These are phyloP conservation scores for Crypturellus tataupa DNA, from an alignment of 2,797 vertebrate species.

Conservation along the genomic window DNA sequence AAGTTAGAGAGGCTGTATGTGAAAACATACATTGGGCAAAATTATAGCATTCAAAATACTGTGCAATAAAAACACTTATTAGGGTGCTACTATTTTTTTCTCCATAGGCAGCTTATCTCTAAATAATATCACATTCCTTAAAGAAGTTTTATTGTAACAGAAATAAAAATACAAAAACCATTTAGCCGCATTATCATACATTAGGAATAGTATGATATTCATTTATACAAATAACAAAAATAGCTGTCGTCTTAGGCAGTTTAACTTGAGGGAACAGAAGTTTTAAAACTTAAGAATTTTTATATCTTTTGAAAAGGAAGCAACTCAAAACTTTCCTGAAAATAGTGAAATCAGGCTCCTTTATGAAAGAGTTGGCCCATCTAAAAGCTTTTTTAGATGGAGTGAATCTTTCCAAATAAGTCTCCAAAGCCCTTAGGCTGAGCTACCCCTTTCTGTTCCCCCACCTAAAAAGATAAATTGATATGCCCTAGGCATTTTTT, in stretches of 20 bases:
- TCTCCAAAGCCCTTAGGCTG: conserved; percentile 5
- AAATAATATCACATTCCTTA: neutral
- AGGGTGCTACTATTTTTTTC: neutral
- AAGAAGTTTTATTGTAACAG: neutral
- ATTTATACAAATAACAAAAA: neutral
- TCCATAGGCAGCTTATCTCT: neutral
- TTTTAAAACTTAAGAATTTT: neutral
- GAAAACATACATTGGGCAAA: neutral
- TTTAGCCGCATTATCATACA: neutral
- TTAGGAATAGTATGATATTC: neutral
- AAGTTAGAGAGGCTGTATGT: neutral
- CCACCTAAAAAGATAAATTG: neutral
- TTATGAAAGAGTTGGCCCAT: neutral
- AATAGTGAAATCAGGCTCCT: neutral
- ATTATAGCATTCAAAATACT: neutral
- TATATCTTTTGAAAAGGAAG: neutral
- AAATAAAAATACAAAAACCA: neutral
- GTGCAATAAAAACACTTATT: neutral
- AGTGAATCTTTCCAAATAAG: neutral
- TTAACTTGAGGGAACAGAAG: neutral
- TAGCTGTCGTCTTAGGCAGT: neutral
- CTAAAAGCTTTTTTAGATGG: neutral
- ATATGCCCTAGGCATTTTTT: neutral
- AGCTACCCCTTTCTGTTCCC: neutral
- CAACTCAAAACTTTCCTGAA: neutral